Evolutionary conservation across 1,140 invertebrate genomes (phyloP).

Genomic region (Trypoxylus dichotomus): DNA sequence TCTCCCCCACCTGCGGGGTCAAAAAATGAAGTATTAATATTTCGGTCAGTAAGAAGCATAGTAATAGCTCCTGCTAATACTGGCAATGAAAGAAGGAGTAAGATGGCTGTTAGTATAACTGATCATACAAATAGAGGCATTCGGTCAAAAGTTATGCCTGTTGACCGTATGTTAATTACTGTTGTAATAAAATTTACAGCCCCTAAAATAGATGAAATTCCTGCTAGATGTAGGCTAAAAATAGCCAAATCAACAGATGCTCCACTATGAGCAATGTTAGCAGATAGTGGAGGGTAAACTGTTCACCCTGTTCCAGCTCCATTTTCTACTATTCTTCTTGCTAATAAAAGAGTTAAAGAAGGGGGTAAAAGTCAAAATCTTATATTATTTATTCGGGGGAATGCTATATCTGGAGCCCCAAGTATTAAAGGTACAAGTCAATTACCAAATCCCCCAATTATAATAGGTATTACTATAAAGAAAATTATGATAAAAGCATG

Average conservation of each 20-base stretch:
- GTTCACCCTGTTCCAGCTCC: constrained; percentile 70
- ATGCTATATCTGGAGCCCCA: constrained; percentile 72
- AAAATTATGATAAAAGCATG: constrained; percentile 81
- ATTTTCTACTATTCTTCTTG: constrained; percentile 60
- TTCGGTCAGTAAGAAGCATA: constrained; percentile 71
- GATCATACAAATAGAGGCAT: constrained; percentile 67
- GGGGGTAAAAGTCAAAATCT: constrained; percentile 73
- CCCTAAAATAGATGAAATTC: constrained; percentile 68
- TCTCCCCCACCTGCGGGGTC: constrained; percentile 68
- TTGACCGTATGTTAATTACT: constrained; percentile 61
- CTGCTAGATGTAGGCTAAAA: constrained; percentile 68
- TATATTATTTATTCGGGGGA: constrained; percentile 78
- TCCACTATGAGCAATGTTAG: constrained; percentile 60
- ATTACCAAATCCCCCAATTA: constrained; percentile 74
- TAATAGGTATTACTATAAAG: constrained; percentile 75
- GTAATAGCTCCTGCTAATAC: constrained; percentile 74
- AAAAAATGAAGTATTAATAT: constrained; percentile 73
- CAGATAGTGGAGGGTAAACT: constrained; percentile 67
- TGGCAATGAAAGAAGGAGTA: constrained; percentile 55
- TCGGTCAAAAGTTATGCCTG: constrained; percentile 56
- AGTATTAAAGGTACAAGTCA: constrained; percentile 75
- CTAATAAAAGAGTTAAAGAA: constrained; percentile 62
- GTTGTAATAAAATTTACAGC: constrained; percentile 68
- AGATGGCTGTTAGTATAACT: constrained; percentile 67
- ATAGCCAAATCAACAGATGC: constrained; percentile 68